phyloP scores from a whole-genome alignment of 2,888 invertebrate genomes.

The Megalurothrips usitatus region DNA sequence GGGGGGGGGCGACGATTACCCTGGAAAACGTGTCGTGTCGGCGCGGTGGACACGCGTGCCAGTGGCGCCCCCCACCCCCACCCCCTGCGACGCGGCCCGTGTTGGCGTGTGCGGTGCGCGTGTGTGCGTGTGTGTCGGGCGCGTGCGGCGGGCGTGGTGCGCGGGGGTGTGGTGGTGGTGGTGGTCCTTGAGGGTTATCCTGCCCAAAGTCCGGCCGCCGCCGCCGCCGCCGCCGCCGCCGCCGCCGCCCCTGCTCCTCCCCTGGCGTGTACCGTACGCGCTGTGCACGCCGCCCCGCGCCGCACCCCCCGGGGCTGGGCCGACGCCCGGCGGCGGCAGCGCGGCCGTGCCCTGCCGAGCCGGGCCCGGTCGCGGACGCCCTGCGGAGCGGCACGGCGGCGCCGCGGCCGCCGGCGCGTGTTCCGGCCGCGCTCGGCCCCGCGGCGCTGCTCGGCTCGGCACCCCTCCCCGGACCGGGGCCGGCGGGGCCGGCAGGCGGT shows the following conservation, averaged over 20 bases:
- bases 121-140: not conserved
- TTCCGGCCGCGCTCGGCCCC: conserved; percentile 38
- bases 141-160: conserved; percentile 33
- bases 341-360: not conserved
- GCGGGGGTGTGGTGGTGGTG: conserved; percentile 24
- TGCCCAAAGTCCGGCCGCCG: too few relatives aligned
- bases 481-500: conserved; percentile 33
- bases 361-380: conserved; percentile 45
- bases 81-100: not conserved
- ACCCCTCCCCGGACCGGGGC: conserved; percentile 34
- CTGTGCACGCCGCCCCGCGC: not conserved
- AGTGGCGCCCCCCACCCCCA: too few relatives aligned
- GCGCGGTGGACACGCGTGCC: too few relatives aligned
- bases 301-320: not conserved
- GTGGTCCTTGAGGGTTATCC: not conserved
- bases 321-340: not conserved
- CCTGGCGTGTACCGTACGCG: not conserved
- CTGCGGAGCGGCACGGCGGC: conserved; percentile 49
- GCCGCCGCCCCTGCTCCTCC: not conserved
- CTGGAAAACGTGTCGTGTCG: too few relatives aligned
- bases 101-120: not conserved
- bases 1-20: too few relatives aligned
- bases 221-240: too few relatives aligned
- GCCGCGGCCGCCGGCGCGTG: conserved; percentile 31
- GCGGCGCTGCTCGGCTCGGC: conserved; percentile 23